Percentiles rank a stretch among this genome's conserved stretches.
Evolutionary conservation across 2,888 invertebrate genomes (phyloP).

Genomic region (Hylaea fasciaria): DNA sequence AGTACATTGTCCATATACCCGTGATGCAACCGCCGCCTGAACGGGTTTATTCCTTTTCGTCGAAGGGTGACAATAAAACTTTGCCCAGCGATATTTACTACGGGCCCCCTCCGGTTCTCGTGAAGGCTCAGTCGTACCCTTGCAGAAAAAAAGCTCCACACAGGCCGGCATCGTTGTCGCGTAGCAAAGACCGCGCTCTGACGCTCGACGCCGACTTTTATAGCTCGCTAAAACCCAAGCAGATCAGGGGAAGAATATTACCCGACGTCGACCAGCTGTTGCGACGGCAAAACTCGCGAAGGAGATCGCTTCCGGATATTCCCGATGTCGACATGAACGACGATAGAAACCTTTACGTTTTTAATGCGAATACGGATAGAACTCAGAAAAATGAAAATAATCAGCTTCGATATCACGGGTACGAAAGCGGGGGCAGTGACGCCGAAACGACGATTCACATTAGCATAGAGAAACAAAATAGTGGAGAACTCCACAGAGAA

Average conservation of each 20-base stretch:
- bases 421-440: conserved; percentile 80
- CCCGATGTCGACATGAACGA: conserved; percentile 34
- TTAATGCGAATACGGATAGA: conserved; percentile 14
- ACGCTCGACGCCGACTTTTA: conserved; percentile 42
- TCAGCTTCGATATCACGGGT: conserved; percentile 74
- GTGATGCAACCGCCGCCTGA: conserved; percentile 24
- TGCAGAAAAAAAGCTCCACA: conserved; percentile 38
- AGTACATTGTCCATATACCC: conserved; percentile 60
- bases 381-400: conserved; percentile 44
- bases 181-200: conserved; percentile 23
- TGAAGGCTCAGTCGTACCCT: conserved; percentile 31
- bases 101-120: conserved; percentile 34
- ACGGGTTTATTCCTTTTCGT: conserved; percentile 11
- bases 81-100: conserved; percentile 46
- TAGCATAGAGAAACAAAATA: conserved; percentile 67
- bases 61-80: conserved; percentile 40
- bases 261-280: conserved; percentile 52
- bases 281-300: conserved; percentile 33
- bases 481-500: conserved; percentile 46
- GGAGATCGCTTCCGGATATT: conserved; percentile 52
- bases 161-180: conserved; percentile 4
- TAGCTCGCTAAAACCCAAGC: conserved; percentile 36
- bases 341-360: conserved; percentile 14
- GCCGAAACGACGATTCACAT: conserved; percentile 82
- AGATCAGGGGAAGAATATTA: conserved; percentile 46